Base-by-base conservation (phyloP, 2,113 vertebrate species). In the Mastomys coucha region DNA sequence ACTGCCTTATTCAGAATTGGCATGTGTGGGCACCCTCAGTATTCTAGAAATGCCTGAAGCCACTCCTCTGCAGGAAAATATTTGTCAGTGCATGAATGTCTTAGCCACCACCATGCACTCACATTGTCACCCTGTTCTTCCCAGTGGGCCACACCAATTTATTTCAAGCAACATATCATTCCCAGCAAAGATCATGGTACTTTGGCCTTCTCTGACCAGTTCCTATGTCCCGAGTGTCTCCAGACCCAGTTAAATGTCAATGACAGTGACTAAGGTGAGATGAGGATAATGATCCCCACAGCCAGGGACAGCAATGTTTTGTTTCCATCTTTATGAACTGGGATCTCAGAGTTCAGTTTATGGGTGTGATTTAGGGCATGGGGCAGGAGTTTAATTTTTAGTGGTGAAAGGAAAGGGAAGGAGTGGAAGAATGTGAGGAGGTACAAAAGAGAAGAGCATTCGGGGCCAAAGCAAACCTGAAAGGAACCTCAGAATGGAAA, bases 361-460 rank as follows among this genome's bases (percentile, higher is more conserved):
- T 77, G 39, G 9, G 0, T 92, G 3, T 65, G 69, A 92, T 39
- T 95, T 77, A 63, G 33, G 84, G 13, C 33, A 73, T 3, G 2
- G 42, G 51, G 28, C 26, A 91, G 33, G 39, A 89, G 77, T 88
- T 95, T 80, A 78, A 78, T 80, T 72, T 94, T 78, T 96, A 75
- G 70, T 89, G 67, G 69, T 95, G 56, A 89, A 3, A 89, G 7
- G 20, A 70, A n/a, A 84, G 9, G 56, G 78, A 0, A 33, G 42
- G 39, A 7, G 73, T 4, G 33, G 26, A 39, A 85, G 49, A 26
- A 10, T 73, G 39, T 53, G 16, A 84, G 16, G 82, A 58, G 8
- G 63, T 7, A 17, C 33, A 69, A 31, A 10, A 60, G 36, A 63
- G 14, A n/a, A 42, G 20, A 12, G 65, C 6, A 42, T 91, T 56